Base-by-base conservation (phyloP, 2,797 vertebrate genomes). In the Sandelia bainsii region DNA sequence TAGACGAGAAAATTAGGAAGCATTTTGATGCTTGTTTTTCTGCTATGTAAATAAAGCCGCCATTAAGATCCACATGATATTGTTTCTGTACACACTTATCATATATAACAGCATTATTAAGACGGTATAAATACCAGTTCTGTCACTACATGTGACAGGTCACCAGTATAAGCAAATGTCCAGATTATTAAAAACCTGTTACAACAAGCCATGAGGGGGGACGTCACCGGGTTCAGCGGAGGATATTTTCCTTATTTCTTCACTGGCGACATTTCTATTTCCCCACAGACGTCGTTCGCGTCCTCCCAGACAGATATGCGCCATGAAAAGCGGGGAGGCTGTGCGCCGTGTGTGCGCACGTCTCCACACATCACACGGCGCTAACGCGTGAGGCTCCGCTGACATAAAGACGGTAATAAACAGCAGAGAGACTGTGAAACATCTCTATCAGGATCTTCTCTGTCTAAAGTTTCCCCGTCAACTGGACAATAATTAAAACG, bases 321-420 rank as follows among this genome's bases (percentile, higher is more conserved):
- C 13, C 71, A 57, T 71, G 76, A 77, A 57, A 54, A 40, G 20
- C 68, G 23, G 40, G 39, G 61, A 69, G 80, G 48, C 64, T 64
- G 79, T 53, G 75, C 68, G 69, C 57, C 9, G 56, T 29, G 50
- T 48, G 5, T 51, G 73, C 83, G 77, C 81, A 56, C 76, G 57
- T 76, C 79, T 34, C 50, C 62, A 39, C 65, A 51, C 79, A 67
- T 52, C 75, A 42, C 60, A 29, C 65, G 65, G 72, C 20, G 16
- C 39, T 1, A 45, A 48, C 62, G 67, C 74, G 67, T 58, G 74
- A 70, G 74, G 71, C 52, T 46, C 34, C 60, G 62, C 62, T 51
- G 79, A 62, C 72, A 53, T 61, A 49, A 59, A 60, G 52, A 63
- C 65, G 16, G 3, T 8, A 29, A 56, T 13, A 44, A 2, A 54